Percentiles rank a stretch among this genome's conserved stretches.
Conservation (phyloP, 2,888 invertebrate species). For the Ochropleura leucogaster region DNA sequence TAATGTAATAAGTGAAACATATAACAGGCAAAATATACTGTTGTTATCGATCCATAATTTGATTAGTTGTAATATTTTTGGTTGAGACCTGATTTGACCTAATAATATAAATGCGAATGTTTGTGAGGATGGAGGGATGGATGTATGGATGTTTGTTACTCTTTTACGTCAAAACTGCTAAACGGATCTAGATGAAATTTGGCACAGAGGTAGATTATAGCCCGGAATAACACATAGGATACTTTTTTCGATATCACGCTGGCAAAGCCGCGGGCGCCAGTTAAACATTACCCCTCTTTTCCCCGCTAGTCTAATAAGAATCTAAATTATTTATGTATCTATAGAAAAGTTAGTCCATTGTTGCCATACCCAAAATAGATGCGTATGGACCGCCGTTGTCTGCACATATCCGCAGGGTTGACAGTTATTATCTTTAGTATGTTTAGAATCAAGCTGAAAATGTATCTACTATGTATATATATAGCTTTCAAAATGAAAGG, state of each 20-base stretch:
- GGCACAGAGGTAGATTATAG: no score
- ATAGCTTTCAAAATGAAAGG: slow-evolving; percentile 5
- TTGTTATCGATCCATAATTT: neutral
- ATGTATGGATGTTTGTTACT: no score
- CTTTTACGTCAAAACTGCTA: no score
- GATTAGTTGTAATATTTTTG: neutral
- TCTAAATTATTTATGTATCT: slow-evolving; percentile 35
- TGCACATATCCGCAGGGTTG: slow-evolving; percentile 34
- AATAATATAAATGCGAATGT: no score
- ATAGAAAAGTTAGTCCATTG: slow-evolving; percentile 49
- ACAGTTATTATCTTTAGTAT: slow-evolving; percentile 18
- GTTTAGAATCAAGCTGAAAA: slow-evolving; percentile 2
- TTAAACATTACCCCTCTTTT: slow-evolving; percentile 11
- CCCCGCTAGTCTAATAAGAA: slow-evolving; percentile 7
- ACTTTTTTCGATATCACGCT: no score
- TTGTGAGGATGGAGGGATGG: no score
- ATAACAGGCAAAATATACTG: neutral
- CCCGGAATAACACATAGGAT: no score
- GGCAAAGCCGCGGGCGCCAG: no score
- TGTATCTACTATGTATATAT: neutral
- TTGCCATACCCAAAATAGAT: slow-evolving; percentile 42
- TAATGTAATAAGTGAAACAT: neutral
- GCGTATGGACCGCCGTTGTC: slow-evolving; percentile 17
- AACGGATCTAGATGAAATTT: no score
- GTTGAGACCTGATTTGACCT: no score